Base-by-base conservation (phyloP, 2,113 vertebrate species). In the Lepus americanus region DNA sequence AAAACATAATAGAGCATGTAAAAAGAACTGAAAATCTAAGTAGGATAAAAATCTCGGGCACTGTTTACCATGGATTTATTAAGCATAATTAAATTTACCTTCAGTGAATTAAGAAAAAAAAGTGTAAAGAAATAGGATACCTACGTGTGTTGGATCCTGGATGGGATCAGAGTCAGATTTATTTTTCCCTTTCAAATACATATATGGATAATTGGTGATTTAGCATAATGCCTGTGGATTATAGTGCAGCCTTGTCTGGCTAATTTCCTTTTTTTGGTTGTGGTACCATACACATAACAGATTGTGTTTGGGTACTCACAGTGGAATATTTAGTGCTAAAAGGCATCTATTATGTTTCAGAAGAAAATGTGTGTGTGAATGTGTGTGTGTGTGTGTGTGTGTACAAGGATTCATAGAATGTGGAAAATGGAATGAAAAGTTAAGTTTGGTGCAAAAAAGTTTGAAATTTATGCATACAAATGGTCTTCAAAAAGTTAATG, bases 251-350 rank as follows among this genome's bases (percentile, higher is more conserved):
- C 13, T 64, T 88, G 8, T 49, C 10, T 89, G 25, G 27, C 16
- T 81, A 25, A 74, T 89, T 94, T 95, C 49, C 33, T 79, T 78
- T 36, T 63, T 87, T 89, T 87, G 69, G 63, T 33, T 5, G 12
- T 67, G 9, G 27, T 73, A 25, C 76, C 66, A 1, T n/a, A 78
- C 27, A 87, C 90, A 1, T 51, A 77, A 72, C 25, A 77, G 44
- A 66, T 73, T 53, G 14, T 72, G 36, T 78, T 82, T 92, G 67
- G 44, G 74, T 93, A 95, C 55, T 78, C n/a, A 74, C 14, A 3
- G 0, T 59, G 87, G 44, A 93, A 59, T 91, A 95, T 81, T 95
- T 87, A 93, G 9, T 33, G 59, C 9, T 89, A 89, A 73, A 82
- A 55, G 36, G 1, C 51, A 67, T 67, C 70, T 88, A 23, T 61